Percentiles rank a stretch among this genome's conserved stretches.
phyloP scores from a whole-genome alignment of 2,797 vertebrate species.

The Darevskia nairensis region DNA sequence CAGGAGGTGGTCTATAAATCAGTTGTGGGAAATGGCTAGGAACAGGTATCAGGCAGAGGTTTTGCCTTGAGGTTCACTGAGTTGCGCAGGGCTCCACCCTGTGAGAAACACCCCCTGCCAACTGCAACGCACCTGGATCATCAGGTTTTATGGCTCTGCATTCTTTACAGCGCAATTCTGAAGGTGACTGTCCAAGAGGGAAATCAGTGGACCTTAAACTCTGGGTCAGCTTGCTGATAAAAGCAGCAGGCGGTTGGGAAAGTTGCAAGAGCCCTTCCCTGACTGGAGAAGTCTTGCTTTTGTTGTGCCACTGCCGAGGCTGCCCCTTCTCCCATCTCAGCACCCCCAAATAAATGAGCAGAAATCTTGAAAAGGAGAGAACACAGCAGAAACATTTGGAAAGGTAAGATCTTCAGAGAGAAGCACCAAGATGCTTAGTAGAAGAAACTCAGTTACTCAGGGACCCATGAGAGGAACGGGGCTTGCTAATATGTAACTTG shows the following conservation, averaged over 20 bases:
- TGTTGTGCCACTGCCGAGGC: too few relatives aligned
- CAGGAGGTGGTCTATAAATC: not conserved
- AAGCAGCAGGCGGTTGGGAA: not conserved
- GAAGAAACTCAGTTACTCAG: not conserved
- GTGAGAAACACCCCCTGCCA: not conserved
- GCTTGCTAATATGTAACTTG: constrained; percentile 12
- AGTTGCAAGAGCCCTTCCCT: not conserved
- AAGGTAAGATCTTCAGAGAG: constrained; percentile 4
- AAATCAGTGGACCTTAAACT: constrained; percentile 26
- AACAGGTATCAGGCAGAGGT: not conserved
- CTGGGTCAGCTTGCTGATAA: not conserved
- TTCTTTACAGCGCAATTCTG: not conserved
- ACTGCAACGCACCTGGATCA: not conserved
- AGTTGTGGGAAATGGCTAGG: not conserved
- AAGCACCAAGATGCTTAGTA: not conserved
- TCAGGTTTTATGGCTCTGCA: not conserved
- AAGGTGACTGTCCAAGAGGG: not conserved
- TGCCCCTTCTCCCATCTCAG: not conserved
- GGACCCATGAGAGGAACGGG: not conserved
- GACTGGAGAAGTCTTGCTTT: not conserved
- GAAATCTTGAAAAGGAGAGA: not conserved
- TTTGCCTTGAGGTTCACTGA: not conserved
- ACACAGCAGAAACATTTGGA: not conserved
- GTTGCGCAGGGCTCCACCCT: too few relatives aligned
- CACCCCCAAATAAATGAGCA: not conserved